A percentile compares a stretch with the other conserved stretches of the same genome.
Conservation (phyloP, 1,140 invertebrate species). For the Helicoverpa zea region DNA sequence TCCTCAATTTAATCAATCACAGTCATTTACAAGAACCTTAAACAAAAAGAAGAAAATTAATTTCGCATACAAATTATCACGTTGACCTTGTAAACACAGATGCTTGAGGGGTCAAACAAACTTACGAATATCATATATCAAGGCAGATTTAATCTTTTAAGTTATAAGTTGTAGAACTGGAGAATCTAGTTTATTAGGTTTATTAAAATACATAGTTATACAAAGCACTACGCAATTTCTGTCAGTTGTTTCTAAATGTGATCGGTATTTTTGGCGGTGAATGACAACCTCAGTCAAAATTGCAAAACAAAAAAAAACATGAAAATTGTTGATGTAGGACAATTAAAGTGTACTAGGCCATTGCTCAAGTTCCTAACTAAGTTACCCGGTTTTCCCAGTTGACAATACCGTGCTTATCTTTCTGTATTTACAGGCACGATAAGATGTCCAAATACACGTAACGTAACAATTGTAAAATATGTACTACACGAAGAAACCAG, state of each 20-base stretch:
- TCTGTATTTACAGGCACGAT: not conserved
- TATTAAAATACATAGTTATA: not conserved
- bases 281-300: too few species aligned
- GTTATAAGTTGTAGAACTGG: not conserved
- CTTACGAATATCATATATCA: constrained; percentile 2
- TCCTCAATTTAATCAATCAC: not conserved
- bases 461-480: too few species aligned
- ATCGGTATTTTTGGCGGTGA: too few species aligned
- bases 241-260: too few species aligned
- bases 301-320: not conserved
- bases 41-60: constrained; percentile 17
- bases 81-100: constrained; percentile 11
- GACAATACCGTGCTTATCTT: not conserved
- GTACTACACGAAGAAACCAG: too few species aligned
- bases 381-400: not conserved
- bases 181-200: constrained; percentile 8
- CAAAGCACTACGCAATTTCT: too few species aligned
- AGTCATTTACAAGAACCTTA: not conserved
- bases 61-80: constrained; percentile 27
- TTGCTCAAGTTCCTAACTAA: not conserved
- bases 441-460: not conserved
- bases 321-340: not conserved
- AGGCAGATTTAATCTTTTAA: not conserved
- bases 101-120: not conserved
- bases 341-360: not conserved